phyloP scores from a whole-genome alignment of 2,113 vertebrate species.

The Etheostoma cragini region DNA sequence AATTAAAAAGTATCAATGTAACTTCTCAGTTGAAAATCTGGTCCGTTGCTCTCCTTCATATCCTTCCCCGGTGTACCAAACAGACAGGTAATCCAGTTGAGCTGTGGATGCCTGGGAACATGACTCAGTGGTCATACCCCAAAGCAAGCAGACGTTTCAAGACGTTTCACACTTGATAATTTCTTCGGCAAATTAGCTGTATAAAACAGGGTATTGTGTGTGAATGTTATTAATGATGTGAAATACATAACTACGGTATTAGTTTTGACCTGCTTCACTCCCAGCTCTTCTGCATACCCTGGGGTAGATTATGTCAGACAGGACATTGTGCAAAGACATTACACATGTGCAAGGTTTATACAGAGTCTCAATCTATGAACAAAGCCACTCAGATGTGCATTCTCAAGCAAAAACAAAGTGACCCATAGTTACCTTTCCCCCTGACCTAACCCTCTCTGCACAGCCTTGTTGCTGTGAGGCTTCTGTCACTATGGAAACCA shows the following conservation, averaged over 20 bases:
- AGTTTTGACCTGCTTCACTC: neutral
- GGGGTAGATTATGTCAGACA: neutral
- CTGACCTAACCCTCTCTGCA: conserved; percentile 66
- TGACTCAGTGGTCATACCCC: conserved; percentile 48
- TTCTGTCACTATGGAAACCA: conserved; percentile 83
- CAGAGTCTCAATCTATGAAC: neutral
- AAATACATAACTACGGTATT: neutral
- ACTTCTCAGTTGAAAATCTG: neutral
- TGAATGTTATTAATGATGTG: neutral
- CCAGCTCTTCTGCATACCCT: neutral
- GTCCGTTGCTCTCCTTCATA: conserved; percentile 4
- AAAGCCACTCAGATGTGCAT: neutral
- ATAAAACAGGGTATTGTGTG: neutral
- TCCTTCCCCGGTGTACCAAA: conserved; percentile 3
- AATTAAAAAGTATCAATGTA: neutral
- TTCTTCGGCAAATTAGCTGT: conserved; percentile 7
- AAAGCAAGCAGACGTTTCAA: conserved; percentile 30
- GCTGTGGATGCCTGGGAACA: conserved; percentile 23
- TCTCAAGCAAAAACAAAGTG: conserved; percentile 26
- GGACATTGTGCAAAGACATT: neutral
- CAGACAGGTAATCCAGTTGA: conserved; percentile 40
- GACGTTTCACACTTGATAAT: conserved; percentile 1
- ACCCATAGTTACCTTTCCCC: conserved; percentile 76
- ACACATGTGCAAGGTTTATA: neutral
- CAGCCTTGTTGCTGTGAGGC: conserved; percentile 69